phyloP scores from a whole-genome alignment of 2,888 invertebrate species.

The Crossocerus cetratus region DNA sequence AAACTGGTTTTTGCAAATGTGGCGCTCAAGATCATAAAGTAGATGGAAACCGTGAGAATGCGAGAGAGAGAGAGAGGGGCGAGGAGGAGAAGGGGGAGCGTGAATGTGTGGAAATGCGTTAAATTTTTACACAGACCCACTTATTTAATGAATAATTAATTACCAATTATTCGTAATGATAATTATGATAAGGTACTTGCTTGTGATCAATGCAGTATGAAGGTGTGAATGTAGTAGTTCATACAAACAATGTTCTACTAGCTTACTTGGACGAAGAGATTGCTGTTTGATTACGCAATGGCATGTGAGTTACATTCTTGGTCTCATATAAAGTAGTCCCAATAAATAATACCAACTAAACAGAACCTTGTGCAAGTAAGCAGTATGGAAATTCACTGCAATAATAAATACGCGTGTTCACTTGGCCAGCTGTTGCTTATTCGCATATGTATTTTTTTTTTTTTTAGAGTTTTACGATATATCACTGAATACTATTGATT shows the following conservation, averaged over 20 bases:
- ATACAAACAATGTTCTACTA: slow-evolving; percentile 58
- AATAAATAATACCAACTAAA: too few relatives aligned
- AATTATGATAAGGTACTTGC: slow-evolving; percentile 63
- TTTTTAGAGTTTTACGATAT: too few relatives aligned
- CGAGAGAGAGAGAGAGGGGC: too few relatives aligned
- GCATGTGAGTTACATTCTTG: neutral
- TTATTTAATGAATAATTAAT: slow-evolving; percentile 69
- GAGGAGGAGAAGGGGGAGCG: too few relatives aligned
- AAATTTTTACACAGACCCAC: slow-evolving; percentile 73
- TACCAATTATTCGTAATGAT: slow-evolving; percentile 64
- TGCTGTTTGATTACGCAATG: slow-evolving; percentile 54
- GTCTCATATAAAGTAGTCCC: slow-evolving; percentile 1
- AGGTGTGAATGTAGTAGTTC: slow-evolving; percentile 58
- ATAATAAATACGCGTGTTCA: too few relatives aligned
- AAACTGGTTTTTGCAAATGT: slow-evolving; percentile 54
- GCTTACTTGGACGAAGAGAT: slow-evolving; percentile 50
- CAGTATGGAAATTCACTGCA: too few relatives aligned
- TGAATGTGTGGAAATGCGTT: slow-evolving; percentile 55
- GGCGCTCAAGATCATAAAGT: slow-evolving; percentile 52
- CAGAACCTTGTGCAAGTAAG: too few relatives aligned
- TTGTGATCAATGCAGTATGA: slow-evolving; percentile 63
- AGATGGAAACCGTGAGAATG: slow-evolving; percentile 49
- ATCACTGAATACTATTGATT: too few relatives aligned
- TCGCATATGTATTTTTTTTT: too few relatives aligned
- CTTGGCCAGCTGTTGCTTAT: too few relatives aligned